A percentile compares a stretch with the other conserved stretches of the same genome.
phyloP scores from a whole-genome alignment of 2,113 vertebrate genomes.

The Cinclus cinclus region DNA sequence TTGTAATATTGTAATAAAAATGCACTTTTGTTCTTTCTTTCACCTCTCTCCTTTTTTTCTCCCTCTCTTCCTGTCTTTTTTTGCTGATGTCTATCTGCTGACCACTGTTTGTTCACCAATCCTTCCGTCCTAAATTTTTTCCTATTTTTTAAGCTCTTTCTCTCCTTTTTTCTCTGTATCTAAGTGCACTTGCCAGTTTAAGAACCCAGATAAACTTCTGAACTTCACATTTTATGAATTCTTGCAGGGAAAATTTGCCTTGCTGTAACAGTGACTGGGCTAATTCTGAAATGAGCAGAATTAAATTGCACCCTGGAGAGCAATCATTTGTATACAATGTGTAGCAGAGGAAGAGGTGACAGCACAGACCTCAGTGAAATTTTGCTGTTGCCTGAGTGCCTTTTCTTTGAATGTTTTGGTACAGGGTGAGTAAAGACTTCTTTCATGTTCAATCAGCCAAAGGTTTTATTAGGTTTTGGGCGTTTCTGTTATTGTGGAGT shows the following conservation, averaged over 20 bases:
- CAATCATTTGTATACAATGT: conserved; percentile 38
- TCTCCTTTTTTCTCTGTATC: background rate
- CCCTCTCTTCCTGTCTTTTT: background rate
- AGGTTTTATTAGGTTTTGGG: background rate
- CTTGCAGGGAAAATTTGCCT: conserved; percentile 67
- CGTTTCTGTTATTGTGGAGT: background rate
- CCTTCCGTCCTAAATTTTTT: background rate
- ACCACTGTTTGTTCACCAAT: background rate
- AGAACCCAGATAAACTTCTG: background rate
- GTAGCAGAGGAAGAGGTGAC: background rate
- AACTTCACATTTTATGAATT: conserved; percentile 43
- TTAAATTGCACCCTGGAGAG: conserved; percentile 54
- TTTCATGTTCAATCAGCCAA: background rate
- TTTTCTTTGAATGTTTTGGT: conserved; percentile 48
- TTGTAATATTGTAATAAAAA: conserved; percentile 60
- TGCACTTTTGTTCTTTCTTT: background rate
- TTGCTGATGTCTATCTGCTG: background rate
- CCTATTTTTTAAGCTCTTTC: background rate
- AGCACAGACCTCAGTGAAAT: conserved; percentile 41
- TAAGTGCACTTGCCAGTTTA: background rate
- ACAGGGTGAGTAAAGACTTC: background rate
- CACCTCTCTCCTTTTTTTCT: background rate
- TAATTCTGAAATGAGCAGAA: conserved; percentile 69
- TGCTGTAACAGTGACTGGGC: conserved; percentile 32
- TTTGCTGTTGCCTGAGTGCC: background rate